Evolutionary conservation across 1,140 invertebrate species (phyloP).

Genomic region (Neodiprion virginianus): DNA sequence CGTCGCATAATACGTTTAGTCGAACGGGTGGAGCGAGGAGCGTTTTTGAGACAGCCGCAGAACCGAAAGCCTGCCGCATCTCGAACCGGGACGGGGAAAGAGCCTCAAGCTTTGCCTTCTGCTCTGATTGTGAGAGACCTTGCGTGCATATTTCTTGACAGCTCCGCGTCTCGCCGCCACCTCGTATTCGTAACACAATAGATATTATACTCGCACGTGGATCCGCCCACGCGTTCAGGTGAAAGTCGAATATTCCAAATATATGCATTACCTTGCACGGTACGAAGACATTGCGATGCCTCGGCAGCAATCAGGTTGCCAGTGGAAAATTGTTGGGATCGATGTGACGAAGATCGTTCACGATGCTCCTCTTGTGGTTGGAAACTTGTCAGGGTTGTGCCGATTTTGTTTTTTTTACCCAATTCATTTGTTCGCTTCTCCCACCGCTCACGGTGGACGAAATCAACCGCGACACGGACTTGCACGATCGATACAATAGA

Average conservation of each 20-base stretch:
- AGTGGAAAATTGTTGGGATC: background rate
- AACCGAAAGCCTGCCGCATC: background rate
- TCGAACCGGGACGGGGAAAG: background rate
- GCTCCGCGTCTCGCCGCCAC: background rate
- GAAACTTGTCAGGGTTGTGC: no score
- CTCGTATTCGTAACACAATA: background rate
- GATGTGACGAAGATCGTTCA: no score
- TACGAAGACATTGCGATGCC: background rate
- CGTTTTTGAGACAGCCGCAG: background rate
- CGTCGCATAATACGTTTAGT: background rate
- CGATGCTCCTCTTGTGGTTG: no score
- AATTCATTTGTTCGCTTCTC: no score
- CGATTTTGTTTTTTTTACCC: no score
- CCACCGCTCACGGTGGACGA: no score
- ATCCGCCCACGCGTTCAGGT: background rate
- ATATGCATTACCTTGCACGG: background rate
- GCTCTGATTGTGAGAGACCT: background rate
- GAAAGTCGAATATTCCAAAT: constrained; percentile 3
- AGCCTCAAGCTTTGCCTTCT: background rate
- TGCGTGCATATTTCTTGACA: background rate
- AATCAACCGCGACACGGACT: no score
- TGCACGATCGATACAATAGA: no score
- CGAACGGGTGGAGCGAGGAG: background rate
- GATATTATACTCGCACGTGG: background rate
- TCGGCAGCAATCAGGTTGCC: background rate